Percentiles rank a stretch among this genome's conserved stretches.
These are phyloP conservation scores for Anoplophora glabripennis DNA, from an alignment of 1,140 invertebrate genomes.

Conservation along the genomic window DNA sequence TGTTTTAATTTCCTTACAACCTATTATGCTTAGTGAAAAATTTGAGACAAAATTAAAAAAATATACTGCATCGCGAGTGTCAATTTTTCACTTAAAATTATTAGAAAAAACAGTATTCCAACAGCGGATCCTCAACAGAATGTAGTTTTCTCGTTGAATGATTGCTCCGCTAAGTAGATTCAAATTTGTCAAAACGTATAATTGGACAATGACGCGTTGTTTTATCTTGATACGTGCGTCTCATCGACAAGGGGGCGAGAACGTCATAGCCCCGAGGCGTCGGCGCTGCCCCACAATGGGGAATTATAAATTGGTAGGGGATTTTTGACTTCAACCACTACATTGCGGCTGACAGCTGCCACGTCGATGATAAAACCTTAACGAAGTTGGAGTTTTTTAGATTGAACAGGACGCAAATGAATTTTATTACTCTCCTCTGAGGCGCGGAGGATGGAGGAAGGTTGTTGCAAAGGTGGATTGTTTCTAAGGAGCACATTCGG, in stretches of 20 bases:
- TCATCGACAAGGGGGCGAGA: conserved; percentile 19
- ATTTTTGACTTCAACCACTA: conserved; percentile 44
- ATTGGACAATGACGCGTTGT: conserved; percentile 24
- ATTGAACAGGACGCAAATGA: conserved; percentile 20
- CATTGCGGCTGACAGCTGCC: conserved; percentile 46
- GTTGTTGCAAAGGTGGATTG: no score
- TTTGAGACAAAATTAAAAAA: no score
- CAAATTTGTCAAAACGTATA: conserved; percentile 26
- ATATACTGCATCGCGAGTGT: no score
- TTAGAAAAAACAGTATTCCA: no score
- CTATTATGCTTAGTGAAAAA: no score
- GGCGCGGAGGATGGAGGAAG: no score
- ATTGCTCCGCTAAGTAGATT: conserved; percentile 17
- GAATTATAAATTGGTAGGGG: conserved; percentile 43
- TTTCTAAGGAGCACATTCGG: no score
- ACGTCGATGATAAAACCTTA: conserved; percentile 25
- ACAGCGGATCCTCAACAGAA: no score
- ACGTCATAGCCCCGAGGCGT: conserved; percentile 13
- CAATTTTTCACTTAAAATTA: no score
- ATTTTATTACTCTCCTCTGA: conserved; percentile 10
- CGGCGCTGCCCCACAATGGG: conserved; percentile 27
- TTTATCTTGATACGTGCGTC: conserved; percentile 12
- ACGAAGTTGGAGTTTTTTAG: conserved; percentile 35
- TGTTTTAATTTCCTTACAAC: no score
- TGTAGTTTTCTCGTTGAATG: no score